Base-by-base conservation (phyloP, 2,888 invertebrate species). In the Tachina fera region DNA sequence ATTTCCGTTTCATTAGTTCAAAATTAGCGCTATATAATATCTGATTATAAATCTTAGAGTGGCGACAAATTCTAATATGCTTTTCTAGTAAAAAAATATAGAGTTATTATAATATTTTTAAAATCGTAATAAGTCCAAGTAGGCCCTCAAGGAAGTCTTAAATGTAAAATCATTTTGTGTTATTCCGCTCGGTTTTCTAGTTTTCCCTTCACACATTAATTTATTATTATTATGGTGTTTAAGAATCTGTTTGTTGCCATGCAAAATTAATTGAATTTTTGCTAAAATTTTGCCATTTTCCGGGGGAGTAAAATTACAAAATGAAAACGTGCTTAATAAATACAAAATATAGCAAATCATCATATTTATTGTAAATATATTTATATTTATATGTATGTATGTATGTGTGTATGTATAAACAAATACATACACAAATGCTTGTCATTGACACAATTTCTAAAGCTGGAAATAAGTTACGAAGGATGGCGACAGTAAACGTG, bases 401-500 rank as follows among this genome's bases (percentile, higher is more conserved):
- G 9, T 9, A 41, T 31, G n/a, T 53, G 8, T 16, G 31, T 16
- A 2, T 65, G 9, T 3, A 9, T 39, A 14, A 60, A 14, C 11
- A 31, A 31, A 31, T 31, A 31, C 1, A 31, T 31, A 16, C 10
- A 16, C 10, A 43, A 51, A 43, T 70, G n/a, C 31, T 70, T 78
- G 61, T 61, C 78, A 79, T 79, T 79, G 70, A 53, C 71, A 71
- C 45, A 63, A 19, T 14, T 8, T 63, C 31, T 5, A 63, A 6
- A 68, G 56, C 56, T 56, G 19, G 1, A 41, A 14, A 9, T 14
- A 16, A 16, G 41, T n/a, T 14, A 49, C 49, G 14, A 31, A 41
- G 0, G 10, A 19, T 58, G 31, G 31, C 6, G 43, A 10, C 3
- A 10, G 47, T 31, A 65, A 31, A 47, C n/a, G 31, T 14, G 19